Conservation (phyloP, 92 coral and sea anemone genomes). For the Epizoanthus stellaris region DNA sequence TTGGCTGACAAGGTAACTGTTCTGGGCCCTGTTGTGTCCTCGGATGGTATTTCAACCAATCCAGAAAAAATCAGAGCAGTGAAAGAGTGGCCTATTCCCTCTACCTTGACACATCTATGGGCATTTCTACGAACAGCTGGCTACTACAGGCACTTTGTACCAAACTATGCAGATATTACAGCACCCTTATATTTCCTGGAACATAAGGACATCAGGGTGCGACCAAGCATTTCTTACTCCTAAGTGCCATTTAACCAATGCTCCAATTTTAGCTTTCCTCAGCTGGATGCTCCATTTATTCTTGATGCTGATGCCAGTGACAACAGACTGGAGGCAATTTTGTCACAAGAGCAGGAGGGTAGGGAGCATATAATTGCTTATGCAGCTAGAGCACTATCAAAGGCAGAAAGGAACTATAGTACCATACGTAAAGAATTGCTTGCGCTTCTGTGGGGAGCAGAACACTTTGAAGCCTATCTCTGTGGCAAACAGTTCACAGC, state of each 20-base stretch:
- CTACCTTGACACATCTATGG: conserved; percentile 12
- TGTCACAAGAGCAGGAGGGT: conserved; percentile 5
- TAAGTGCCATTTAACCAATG: too few relatives aligned
- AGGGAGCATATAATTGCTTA: too few relatives aligned
- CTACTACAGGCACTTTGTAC: conserved; percentile 50
- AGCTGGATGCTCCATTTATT: conserved; percentile 25
- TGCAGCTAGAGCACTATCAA: not conserved
- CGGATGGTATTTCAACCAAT: conserved; percentile 34
- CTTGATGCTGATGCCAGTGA: conserved; percentile 52
- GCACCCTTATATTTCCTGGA: too few relatives aligned
- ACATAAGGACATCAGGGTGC: too few relatives aligned
- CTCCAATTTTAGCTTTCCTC: not conserved
- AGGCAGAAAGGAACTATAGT: conserved; percentile 32
- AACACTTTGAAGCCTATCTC: conserved; percentile 12
- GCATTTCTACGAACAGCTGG: conserved; percentile 38
- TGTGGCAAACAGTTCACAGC: conserved; percentile 13
- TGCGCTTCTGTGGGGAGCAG: conserved; percentile 13
- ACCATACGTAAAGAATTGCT: conserved; percentile 24
- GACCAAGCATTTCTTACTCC: too few relatives aligned
- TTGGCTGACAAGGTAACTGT: conserved; percentile 32
- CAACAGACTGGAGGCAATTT: conserved; percentile 19
- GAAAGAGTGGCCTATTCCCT: conserved; percentile 29
- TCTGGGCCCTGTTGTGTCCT: conserved; percentile 38
- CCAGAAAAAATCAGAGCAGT: conserved; percentile 38
- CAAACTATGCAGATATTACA: conserved; percentile 11